phyloP scores from a whole-genome alignment of 37 sponge, comb jelly and placozoan species.

The Halisarca cf. caerulea region DNA sequence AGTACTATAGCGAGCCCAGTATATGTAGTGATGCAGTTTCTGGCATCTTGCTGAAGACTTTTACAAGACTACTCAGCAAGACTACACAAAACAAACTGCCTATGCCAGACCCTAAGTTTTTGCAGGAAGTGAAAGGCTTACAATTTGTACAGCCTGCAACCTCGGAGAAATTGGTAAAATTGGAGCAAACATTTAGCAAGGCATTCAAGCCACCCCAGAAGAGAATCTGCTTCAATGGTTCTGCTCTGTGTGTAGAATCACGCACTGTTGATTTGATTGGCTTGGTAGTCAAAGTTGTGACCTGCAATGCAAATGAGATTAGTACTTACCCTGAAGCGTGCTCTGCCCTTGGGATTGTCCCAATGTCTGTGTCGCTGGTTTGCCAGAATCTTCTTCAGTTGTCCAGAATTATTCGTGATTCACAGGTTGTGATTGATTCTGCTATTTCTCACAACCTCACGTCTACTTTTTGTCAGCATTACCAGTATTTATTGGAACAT shows the following conservation, averaged over 20 bases:
- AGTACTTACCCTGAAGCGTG: neutral
- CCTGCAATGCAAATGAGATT: neutral
- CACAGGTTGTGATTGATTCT: too few species aligned
- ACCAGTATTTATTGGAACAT: neutral
- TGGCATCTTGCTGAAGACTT: neutral
- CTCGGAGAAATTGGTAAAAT: too few species aligned
- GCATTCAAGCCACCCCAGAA: too few species aligned
- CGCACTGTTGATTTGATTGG: neutral
- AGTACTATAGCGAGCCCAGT: neutral
- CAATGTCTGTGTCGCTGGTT: neutral
- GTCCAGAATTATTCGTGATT: neutral
- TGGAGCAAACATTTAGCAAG: too few species aligned
- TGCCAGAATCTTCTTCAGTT: conserved; percentile 11
- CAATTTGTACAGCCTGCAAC: too few species aligned
- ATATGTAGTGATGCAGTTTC: neutral
- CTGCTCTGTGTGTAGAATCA: too few species aligned
- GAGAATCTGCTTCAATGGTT: too few species aligned
- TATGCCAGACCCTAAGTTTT: too few species aligned
- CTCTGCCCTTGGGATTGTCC: neutral
- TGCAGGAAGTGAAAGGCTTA: too few species aligned
- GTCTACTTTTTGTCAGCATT: conserved; percentile 4
- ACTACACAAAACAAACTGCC: too few species aligned
- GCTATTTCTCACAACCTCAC: neutral
- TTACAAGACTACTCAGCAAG: neutral
- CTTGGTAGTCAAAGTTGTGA: neutral